phyloP scores from a whole-genome alignment of 2,113 vertebrate genomes.

The Desmodus rotundus region DNA sequence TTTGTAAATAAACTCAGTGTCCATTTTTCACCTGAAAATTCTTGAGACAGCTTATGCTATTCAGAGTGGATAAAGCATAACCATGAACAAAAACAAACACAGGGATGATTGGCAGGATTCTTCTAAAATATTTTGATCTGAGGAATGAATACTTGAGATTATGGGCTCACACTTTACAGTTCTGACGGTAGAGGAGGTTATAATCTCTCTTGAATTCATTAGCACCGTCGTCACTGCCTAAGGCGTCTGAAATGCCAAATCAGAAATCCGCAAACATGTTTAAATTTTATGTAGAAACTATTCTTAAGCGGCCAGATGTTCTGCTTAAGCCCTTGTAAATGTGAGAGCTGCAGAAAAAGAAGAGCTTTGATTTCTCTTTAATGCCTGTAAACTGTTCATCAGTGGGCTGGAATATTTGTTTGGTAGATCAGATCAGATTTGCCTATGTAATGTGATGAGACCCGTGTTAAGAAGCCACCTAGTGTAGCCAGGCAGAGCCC shows the following conservation, averaged over 20 bases:
- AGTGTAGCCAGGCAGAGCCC: neutral
- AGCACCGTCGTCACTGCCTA: neutral
- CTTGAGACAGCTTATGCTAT: neutral
- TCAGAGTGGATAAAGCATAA: neutral
- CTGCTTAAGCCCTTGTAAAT: neutral
- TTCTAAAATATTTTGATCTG: neutral
- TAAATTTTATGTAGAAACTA: neutral
- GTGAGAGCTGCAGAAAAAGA: neutral
- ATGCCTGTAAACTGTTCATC: neutral
- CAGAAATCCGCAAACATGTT: neutral
- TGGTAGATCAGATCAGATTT: neutral
- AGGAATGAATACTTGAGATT: neutral
- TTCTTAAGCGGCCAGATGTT: neutral
- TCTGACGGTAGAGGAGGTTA: neutral
- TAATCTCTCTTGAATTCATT: neutral
- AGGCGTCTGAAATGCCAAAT: neutral
- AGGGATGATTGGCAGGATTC: neutral
- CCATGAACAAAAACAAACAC: neutral
- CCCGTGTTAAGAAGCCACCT: neutral
- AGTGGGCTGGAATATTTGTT: neutral
- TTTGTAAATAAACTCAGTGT: neutral
- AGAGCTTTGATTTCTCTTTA: neutral
- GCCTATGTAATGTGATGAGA: neutral
- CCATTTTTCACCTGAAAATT: neutral
- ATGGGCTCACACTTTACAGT: neutral